Conservation (phyloP, 2,797 vertebrate genomes). For the Crypturellus tataupa region DNA sequence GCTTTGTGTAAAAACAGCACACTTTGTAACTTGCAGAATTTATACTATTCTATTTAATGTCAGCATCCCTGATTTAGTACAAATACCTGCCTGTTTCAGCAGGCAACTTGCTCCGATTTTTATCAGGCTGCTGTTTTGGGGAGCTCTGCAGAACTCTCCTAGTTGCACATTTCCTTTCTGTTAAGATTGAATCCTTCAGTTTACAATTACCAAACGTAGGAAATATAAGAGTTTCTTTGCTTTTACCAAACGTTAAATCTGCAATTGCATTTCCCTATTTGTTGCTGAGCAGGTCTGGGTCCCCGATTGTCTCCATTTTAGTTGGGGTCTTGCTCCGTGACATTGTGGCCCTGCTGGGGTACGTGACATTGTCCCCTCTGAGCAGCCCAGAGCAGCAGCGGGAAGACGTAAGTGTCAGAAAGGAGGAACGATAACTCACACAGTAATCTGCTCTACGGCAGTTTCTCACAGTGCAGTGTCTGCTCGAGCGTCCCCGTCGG, state of each 20-base stretch:
- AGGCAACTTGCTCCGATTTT: not conserved
- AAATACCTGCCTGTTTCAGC: not conserved
- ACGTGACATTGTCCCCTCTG: no score
- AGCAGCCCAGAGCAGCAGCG: not conserved
- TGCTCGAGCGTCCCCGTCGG: not conserved
- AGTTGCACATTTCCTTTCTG: not conserved
- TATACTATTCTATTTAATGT: not conserved
- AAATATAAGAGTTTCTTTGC: not conserved
- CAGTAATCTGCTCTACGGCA: no score
- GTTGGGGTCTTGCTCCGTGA: no score
- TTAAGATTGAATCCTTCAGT: not conserved
- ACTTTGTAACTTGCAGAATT: no score
- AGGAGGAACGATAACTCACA: not conserved
- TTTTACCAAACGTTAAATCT: not conserved
- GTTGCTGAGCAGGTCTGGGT: not conserved
- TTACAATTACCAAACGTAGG: not conserved
- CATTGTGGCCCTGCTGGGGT: no score
- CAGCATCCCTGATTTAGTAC: not conserved
- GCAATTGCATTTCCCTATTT: not conserved
- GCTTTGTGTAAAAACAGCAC: not conserved
- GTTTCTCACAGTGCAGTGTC: not conserved
- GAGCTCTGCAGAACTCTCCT: not conserved
- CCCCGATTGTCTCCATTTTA: not conserved
- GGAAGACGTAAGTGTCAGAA: not conserved
- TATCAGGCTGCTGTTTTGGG: not conserved